phyloP scores from a whole-genome alignment of 2,797 vertebrate genomes.

The Heteromormyrus szaboi region DNA sequence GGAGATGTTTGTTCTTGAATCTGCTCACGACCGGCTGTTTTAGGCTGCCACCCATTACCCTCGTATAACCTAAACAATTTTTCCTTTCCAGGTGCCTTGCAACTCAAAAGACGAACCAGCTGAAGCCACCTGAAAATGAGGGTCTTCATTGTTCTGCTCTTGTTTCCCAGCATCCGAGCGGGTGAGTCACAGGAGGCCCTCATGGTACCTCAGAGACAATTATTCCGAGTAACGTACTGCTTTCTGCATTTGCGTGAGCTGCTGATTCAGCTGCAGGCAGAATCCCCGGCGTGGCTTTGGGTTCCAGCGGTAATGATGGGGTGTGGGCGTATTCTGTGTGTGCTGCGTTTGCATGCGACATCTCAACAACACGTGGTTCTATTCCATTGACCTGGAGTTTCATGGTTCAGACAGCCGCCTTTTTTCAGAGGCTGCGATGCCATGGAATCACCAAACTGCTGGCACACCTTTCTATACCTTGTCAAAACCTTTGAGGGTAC shows the following conservation, averaged over 20 bases:
- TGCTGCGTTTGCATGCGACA: neutral
- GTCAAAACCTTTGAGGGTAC: neutral
- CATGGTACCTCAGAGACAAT: neutral
- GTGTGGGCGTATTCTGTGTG: neutral
- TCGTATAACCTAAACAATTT: conserved; percentile 9
- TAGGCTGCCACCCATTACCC: neutral
- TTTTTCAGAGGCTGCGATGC: neutral
- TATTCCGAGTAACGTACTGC: neutral
- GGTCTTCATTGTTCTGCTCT: conserved; percentile 33
- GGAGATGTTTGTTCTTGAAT: neutral
- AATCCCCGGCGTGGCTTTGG: neutral
- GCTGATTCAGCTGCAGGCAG: neutral
- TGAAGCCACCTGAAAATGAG: conserved; percentile 47
- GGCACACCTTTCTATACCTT: neutral
- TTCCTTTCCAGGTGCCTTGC: conserved; percentile 45
- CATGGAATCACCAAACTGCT: neutral
- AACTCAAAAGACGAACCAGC: conserved; percentile 24
- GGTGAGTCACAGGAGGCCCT: conserved; percentile 38
- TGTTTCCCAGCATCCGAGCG: conserved; percentile 45
- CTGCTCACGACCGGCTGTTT: neutral
- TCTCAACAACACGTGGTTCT: neutral
- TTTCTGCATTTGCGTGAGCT: neutral
- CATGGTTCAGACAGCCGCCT: neutral
- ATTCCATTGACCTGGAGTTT: neutral
- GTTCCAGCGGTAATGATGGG: neutral